These are phyloP conservation scores for Caenorhabditis panamensis DNA, from an alignment of 2,888 invertebrate genomes.

Conservation along the genomic window DNA sequence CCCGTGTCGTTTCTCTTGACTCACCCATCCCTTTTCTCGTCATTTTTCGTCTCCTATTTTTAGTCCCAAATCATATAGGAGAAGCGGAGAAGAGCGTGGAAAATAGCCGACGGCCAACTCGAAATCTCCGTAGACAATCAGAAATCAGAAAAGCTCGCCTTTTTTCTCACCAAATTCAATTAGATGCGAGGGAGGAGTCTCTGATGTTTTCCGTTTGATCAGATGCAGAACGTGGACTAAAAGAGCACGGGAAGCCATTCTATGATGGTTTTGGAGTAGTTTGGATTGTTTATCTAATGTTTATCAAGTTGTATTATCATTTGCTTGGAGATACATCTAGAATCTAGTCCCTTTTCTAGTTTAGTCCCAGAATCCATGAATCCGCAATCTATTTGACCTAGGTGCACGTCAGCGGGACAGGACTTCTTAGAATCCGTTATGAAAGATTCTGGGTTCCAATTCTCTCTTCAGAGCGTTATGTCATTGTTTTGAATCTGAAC, in stretches of 20 bases:
- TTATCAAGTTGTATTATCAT: not conserved
- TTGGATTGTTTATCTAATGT: not conserved
- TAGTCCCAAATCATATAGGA: conserved; percentile 4
- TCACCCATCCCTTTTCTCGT: not conserved
- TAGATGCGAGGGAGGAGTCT: conserved; percentile 41
- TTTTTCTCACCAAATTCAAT: conserved; percentile 31
- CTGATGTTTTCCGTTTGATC: conserved; percentile 1
- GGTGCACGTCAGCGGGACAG: no score
- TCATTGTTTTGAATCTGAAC: no score
- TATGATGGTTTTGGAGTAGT: not conserved
- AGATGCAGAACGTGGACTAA: not conserved
- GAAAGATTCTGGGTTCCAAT: no score
- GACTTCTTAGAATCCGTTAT: no score
- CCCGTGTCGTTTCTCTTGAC: conserved; percentile 14
- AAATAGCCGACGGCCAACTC: conserved; percentile 24
- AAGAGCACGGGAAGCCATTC: not conserved
- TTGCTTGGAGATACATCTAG: no score
- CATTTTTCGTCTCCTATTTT: conserved; percentile 37
- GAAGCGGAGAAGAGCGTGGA: conserved; percentile 1
- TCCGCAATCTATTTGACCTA: no score
- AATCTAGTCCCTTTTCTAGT: no score
- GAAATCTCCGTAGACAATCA: conserved; percentile 52
- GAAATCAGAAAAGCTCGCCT: conserved; percentile 23
- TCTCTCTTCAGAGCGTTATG: no score
- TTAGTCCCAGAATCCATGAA: no score